phyloP scores from a whole-genome alignment of 2,113 vertebrate genomes.

The Lanius ludovicianus region DNA sequence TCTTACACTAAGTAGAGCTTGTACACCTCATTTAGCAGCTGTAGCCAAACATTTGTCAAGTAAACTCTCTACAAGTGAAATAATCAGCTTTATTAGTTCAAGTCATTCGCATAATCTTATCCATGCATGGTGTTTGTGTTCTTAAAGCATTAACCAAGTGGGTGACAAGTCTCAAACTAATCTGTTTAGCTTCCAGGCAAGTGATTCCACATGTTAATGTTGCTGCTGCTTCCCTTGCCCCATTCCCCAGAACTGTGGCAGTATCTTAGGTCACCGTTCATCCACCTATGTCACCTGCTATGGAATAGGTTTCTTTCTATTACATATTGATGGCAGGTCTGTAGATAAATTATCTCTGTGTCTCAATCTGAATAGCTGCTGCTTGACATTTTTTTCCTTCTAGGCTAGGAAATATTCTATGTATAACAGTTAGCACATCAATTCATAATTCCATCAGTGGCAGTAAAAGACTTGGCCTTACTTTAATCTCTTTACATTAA shows the following conservation, averaged over 20 bases:
- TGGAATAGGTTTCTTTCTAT: conserved; percentile 10
- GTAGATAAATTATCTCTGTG: neutral
- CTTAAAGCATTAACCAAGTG: conserved; percentile 9
- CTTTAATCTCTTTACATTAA: neutral
- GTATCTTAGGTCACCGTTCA: neutral
- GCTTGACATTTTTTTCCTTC: neutral
- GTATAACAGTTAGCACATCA: neutral
- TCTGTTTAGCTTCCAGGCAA: conserved; percentile 13
- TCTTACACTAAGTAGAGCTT: neutral
- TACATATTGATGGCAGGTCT: neutral
- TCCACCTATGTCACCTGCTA: neutral
- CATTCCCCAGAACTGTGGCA: neutral
- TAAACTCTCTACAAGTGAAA: neutral
- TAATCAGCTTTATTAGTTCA: conserved; percentile 18
- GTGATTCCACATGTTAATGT: conserved; percentile 4
- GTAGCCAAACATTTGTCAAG: neutral
- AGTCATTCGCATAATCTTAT: neutral
- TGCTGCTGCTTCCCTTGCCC: neutral
- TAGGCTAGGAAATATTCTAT: neutral
- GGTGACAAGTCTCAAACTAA: conserved; percentile 17
- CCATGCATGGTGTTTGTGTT: neutral
- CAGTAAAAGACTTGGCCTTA: neutral
- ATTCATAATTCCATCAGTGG: neutral
- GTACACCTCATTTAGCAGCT: neutral
- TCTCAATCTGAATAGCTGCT: neutral